Evolutionary conservation across 2,113 vertebrate genomes (phyloP), one percentile per base, ranked within the genome.

Genomic region (Peromyscus leucopus): DNA sequence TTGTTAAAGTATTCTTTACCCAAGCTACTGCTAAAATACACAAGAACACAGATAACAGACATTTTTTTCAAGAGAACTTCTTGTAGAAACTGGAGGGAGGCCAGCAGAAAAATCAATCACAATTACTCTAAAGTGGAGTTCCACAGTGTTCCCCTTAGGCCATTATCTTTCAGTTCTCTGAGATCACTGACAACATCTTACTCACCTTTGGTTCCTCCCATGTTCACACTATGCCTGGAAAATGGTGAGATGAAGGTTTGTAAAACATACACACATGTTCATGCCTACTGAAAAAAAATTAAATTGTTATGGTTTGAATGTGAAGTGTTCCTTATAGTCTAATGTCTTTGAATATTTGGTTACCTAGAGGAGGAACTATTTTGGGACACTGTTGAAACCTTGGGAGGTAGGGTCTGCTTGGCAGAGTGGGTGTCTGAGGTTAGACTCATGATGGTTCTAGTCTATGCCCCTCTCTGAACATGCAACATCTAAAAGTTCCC

Each of bases 41-140:
- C 28, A 83, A 94, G 67, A 93, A 46, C 91, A 89, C 7, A 83
- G 59, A 91, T 51, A 39, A 28, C 2, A 87, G 46, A 21, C 76
- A 67, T 12, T 24, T 88, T 96, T 71, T 92, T 85, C 2, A 88
- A 88, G 42, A 48, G 95, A 79, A 36, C 51, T 95, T 89, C 74
- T 93, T 75, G 46, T 63, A 93, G 92, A 94, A 84, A 55, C 65
- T 88, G 79, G 57, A 93, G 48, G 75, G 42, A 91, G 72, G 74
- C 76, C 89, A 96, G 89, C 21, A 95, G 57, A 88, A 51, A 97
- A 96, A 96, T 84, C 87, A 93, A 67, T 95, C 93, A 63, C 59
- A 89, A n/a, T 96, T 84, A 87, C 93, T 94, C 57, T 76, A 55
- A 92, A 96, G 71, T 46, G 24, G 86, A 93, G 55, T 48, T 71